phyloP scores from a whole-genome alignment of 2,888 invertebrate species.

The Lymantria dispar region DNA sequence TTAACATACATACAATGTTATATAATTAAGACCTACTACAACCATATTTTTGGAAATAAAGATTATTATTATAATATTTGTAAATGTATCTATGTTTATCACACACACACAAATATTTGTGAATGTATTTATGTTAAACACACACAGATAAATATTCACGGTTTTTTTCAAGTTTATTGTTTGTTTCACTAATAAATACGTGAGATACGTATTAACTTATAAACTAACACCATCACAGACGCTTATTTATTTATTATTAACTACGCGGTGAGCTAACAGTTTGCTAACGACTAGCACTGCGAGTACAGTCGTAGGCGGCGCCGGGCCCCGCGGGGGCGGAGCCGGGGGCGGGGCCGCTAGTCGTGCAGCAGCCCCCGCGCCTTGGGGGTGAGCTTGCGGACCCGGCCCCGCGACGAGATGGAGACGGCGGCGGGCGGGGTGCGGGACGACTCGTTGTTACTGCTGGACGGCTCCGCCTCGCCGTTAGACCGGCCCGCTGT shows the following conservation, averaged over 20 bases:
- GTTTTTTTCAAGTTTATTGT: too few species aligned
- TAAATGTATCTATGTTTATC: too few species aligned
- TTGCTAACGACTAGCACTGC: background rate
- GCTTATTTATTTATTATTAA: background rate
- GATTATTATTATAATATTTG: too few species aligned
- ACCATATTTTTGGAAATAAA: too few species aligned
- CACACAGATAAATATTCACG: too few species aligned
- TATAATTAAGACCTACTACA: too few species aligned
- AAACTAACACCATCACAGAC: background rate
- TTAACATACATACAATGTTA: too few species aligned
- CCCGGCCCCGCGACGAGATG: conserved; percentile 88
- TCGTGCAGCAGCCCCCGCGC: conserved; percentile 85
- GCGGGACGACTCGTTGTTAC: conserved; percentile 18
- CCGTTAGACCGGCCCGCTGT: background rate
- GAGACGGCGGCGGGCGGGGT: conserved; percentile 52
- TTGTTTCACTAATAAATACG: too few species aligned
- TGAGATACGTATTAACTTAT: background rate
- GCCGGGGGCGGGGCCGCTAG: conserved; percentile 27
- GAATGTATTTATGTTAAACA: too few species aligned
- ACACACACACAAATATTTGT: too few species aligned
- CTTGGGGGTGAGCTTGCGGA: conserved; percentile 91
- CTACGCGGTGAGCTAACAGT: background rate
- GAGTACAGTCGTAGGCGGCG: background rate
- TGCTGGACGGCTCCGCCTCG: conserved; percentile 1
- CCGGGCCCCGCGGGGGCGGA: too few species aligned